These are phyloP conservation scores for Latrodectus elegans DNA, from an alignment of 2,888 invertebrate species.

Conservation along the genomic window DNA sequence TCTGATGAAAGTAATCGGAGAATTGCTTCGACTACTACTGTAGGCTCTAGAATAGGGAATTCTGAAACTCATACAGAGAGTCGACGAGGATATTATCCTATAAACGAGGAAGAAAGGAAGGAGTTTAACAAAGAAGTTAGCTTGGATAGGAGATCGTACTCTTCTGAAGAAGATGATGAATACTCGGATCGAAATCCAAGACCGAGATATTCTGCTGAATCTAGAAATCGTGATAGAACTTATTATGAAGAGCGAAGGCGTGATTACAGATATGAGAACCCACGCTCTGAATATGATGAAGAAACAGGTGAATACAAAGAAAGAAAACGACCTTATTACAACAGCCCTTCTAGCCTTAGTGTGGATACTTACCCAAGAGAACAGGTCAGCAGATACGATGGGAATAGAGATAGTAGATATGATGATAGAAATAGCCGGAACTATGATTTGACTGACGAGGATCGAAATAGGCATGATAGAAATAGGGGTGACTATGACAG, in stretches of 20 bases:
- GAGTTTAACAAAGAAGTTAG: constrained; percentile 7
- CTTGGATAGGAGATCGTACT: constrained; percentile 37
- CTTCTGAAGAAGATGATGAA: constrained; percentile 35
- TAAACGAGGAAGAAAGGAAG: background rate
- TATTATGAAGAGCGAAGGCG: background rate
- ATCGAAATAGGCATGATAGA: background rate
- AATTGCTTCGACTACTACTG: background rate
- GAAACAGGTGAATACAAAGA: constrained; percentile 15
- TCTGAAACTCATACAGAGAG: background rate
- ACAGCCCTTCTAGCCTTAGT: background rate
- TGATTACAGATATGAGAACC: background rate
- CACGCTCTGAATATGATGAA: background rate
- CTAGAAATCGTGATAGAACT: background rate
- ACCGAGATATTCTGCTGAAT: background rate
- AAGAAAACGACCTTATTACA: background rate
- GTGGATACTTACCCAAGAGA: background rate
- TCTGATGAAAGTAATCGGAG: constrained; percentile 9
- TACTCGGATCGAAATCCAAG: background rate
- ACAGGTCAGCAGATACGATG: constrained; percentile 9
- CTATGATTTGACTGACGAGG: no score
- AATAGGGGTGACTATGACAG: background rate
- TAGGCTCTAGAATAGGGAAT: background rate
- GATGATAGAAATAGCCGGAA: no score
- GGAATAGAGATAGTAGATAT: background rate
- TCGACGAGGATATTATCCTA: background rate